Evolutionary conservation across 1,140 invertebrate species (phyloP).

Genomic region (Babylonia areolata): DNA sequence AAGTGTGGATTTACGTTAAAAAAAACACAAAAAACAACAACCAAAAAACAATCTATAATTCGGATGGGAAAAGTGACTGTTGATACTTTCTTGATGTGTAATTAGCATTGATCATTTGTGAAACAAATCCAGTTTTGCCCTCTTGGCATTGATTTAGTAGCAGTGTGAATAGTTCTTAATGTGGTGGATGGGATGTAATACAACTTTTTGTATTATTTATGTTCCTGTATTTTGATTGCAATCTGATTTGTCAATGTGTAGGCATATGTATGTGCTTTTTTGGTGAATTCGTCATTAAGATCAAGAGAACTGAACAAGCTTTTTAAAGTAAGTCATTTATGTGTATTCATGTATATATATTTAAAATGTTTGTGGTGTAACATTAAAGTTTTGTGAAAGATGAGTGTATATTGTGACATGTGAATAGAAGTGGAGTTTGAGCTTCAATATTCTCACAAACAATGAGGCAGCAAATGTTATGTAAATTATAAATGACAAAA

Average conservation of each 20-base stretch:
- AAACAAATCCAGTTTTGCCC: neutral
- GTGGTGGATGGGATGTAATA: too few species aligned
- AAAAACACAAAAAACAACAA: too few species aligned
- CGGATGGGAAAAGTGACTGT: too few species aligned
- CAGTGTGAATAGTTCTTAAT: neutral
- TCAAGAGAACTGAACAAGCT: neutral
- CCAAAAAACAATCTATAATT: too few species aligned
- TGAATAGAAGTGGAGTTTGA: neutral
- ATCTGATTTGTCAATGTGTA: neutral
- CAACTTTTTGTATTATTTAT: neutral
- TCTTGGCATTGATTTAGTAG: neutral
- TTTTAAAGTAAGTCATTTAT: neutral
- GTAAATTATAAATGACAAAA: neutral
- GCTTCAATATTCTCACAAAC: neutral
- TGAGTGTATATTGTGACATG: neutral
- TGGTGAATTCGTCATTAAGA: neutral
- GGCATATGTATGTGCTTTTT: neutral
- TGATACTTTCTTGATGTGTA: neutral
- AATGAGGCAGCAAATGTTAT: constrained; percentile 3
- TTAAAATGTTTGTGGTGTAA: neutral
- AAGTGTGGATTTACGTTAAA: too few species aligned
- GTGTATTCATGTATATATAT: neutral
- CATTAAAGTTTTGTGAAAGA: neutral
- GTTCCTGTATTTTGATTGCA: neutral
- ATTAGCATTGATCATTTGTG: neutral